These are phyloP conservation scores for Xestia xanthographa DNA, from an alignment of 2,888 invertebrate genomes.

Conservation along the genomic window DNA sequence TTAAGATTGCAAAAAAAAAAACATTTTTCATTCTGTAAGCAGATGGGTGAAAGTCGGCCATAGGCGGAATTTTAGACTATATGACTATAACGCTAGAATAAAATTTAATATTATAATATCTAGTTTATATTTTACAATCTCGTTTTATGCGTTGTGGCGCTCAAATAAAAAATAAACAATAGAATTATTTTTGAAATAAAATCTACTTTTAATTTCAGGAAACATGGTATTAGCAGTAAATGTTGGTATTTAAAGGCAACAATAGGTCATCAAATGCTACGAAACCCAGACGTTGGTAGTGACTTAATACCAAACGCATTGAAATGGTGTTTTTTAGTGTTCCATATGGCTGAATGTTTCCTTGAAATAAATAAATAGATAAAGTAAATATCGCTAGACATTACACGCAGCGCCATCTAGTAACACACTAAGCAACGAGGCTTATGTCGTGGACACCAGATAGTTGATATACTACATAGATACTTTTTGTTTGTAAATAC, in stretches of 20 bases:
- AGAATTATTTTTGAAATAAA: conserved; percentile 22
- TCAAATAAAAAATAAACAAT: conserved; percentile 29
- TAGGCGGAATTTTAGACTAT: background rate
- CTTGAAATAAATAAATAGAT: no score
- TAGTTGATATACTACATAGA: no score
- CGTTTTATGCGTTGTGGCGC: background rate
- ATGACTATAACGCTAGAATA: background rate
- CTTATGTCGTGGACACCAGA: no score
- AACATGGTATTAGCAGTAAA: conserved; percentile 4
- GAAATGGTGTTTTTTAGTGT: background rate
- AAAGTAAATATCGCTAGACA: no score
- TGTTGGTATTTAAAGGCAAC: conserved; percentile 16
- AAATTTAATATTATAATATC: background rate
- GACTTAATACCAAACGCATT: background rate
- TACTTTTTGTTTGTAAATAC: no score
- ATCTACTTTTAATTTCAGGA: background rate
- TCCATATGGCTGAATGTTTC: background rate
- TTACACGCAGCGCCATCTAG: no score
- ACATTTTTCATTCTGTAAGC: background rate
- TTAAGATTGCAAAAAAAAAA: no score
- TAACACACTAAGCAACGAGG: no score
- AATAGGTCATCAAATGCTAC: conserved; percentile 19
- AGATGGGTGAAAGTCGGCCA: background rate
- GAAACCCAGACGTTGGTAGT: background rate
- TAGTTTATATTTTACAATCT: background rate